Conservation (phyloP, 1,140 invertebrate species). For the Pogonomyrmex californicus region DNA sequence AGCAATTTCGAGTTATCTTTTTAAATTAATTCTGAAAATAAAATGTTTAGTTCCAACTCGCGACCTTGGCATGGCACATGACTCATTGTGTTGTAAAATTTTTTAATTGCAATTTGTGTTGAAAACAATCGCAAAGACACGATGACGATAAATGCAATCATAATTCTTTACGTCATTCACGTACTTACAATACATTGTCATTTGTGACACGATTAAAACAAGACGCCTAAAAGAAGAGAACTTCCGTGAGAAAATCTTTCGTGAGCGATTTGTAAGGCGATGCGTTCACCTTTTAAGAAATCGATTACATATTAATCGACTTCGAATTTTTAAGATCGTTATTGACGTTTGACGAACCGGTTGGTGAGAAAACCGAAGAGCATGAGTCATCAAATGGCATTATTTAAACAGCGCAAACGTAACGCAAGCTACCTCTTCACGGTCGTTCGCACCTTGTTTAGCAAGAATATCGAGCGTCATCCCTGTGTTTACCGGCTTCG, state of each 20-base stretch:
- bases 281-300: constrained; percentile 66
- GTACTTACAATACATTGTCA: background rate
- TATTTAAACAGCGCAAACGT: constrained; percentile 59
- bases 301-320: constrained; percentile 75
- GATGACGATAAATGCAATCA: constrained; percentile 27
- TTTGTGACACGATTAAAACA: constrained; percentile 22
- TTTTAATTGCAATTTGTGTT: background rate
- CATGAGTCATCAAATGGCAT: constrained; percentile 64
- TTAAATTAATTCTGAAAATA: constrained; percentile 17
- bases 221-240: constrained; percentile 20
- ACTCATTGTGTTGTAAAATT: constrained; percentile 39
- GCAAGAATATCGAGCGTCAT: constrained; percentile 46
- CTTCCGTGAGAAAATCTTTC: constrained; percentile 62
- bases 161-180: constrained; percentile 12
- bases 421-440: constrained; percentile 28
- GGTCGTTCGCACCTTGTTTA: constrained; percentile 60
- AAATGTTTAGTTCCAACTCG: background rate
- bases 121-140: background rate
- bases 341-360: constrained; percentile 24
- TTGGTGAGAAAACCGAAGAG: constrained; percentile 36
- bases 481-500: constrained; percentile 1
- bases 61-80: background rate
- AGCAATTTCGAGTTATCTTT: background rate
- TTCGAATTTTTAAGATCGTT: constrained; percentile 28
- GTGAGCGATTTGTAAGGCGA: constrained; percentile 37